Conservation (phyloP, 1,140 invertebrate species). For the Ceratina calcarata region DNA sequence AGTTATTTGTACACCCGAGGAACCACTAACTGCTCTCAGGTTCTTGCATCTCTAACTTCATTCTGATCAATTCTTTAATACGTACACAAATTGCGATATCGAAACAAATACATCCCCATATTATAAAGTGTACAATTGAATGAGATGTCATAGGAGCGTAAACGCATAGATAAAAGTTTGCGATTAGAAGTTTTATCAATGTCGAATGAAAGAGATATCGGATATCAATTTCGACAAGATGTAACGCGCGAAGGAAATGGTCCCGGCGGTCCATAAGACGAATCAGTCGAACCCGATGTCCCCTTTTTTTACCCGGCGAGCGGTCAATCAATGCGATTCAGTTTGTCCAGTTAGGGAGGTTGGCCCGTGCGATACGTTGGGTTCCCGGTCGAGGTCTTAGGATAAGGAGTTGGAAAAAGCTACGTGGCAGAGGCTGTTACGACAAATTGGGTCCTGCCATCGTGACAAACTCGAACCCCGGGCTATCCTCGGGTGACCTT, state of each 20-base stretch:
- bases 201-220: too few species aligned
- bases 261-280: not conserved
- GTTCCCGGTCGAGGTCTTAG: conserved; percentile 63
- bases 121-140: too few species aligned
- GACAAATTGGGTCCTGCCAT: conserved; percentile 79
- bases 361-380: conserved; percentile 39
- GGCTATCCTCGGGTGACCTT: conserved; percentile 64
- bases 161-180: too few species aligned
- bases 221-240: too few species aligned
- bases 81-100: too few species aligned
- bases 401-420: conserved; percentile 73
- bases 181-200: too few species aligned
- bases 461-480: conserved; percentile 63
- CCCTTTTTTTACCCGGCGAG: conserved; percentile 53
- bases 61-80: too few species aligned
- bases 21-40: conserved; percentile 51
- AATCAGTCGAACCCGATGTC: not conserved
- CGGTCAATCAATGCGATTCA: conserved; percentile 79
- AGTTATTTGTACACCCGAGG: conserved; percentile 58
- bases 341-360: conserved; percentile 69
- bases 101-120: too few species aligned
- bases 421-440: conserved; percentile 71
- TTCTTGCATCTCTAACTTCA: conserved; percentile 7
- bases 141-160: too few species aligned
- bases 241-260: too few species aligned